phyloP scores from a whole-genome alignment of 2,888 invertebrate species.

The Brachypalpus laphriformis region DNA sequence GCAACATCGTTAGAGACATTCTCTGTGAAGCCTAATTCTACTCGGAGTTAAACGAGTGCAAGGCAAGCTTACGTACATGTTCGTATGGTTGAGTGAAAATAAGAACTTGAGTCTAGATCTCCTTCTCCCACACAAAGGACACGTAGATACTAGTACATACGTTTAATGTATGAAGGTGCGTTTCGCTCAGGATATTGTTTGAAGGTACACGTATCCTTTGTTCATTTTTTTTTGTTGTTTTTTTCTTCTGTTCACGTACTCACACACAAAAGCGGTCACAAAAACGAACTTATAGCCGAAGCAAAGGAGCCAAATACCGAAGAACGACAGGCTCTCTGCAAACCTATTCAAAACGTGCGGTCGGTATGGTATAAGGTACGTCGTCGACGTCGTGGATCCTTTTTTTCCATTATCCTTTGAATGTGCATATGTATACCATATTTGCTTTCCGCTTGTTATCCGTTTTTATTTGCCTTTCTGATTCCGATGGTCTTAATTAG shows the following conservation, averaged over 20 bases:
- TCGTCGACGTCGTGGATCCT: neutral
- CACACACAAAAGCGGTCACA: constrained; percentile 17
- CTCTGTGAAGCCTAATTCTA: constrained; percentile 31
- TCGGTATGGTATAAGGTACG: constrained; percentile 4
- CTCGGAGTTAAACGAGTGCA: constrained; percentile 45
- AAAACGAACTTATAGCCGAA: constrained; percentile 26
- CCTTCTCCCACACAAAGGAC: neutral
- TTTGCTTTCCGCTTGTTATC: constrained; percentile 64
- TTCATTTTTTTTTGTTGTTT: neutral
- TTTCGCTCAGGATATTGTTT: constrained; percentile 32
- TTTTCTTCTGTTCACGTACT: constrained; percentile 27
- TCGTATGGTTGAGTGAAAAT: neutral
- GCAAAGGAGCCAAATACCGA: constrained; percentile 27
- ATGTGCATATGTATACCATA: constrained; percentile 49
- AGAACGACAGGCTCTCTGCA: constrained; percentile 26
- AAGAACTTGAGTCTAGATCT: too few species aligned
- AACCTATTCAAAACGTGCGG: constrained; percentile 46
- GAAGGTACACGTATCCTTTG: constrained; percentile 49
- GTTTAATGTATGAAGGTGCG: constrained; percentile 27
- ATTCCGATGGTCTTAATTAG: constrained; percentile 70
- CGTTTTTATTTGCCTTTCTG: constrained; percentile 65
- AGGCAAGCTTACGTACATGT: constrained; percentile 16
- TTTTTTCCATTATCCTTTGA: constrained; percentile 36
- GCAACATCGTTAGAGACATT: constrained; percentile 27
- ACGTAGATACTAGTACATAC: neutral